Evolutionary conservation across 2,113 vertebrate genomes (phyloP).

Genomic region (Octodon degus): DNA sequence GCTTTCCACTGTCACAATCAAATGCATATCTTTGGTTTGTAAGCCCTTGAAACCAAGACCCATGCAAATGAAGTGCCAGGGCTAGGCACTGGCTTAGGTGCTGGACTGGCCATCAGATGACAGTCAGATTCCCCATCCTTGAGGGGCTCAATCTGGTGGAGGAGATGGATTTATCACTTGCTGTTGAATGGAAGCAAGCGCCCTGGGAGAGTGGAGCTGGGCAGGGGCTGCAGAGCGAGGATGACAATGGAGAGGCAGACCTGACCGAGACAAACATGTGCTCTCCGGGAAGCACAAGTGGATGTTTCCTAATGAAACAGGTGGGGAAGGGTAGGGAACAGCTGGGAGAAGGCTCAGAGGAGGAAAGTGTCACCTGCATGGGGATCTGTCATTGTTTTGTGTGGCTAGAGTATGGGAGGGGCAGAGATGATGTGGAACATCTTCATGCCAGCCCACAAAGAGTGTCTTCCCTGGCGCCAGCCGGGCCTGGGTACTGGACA

Average conservation of each 20-base stretch:
- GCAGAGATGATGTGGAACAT: not conserved
- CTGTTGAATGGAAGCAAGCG: not conserved
- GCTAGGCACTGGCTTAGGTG: not conserved
- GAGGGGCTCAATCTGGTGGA: not conserved
- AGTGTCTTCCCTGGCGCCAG: not conserved
- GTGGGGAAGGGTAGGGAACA: too few species aligned
- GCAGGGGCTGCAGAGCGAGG: not conserved
- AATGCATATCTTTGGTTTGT: not conserved
- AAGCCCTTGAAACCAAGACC: not conserved
- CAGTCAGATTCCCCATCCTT: not conserved
- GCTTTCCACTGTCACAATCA: not conserved
- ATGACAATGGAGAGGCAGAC: not conserved
- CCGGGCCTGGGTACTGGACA: not conserved
- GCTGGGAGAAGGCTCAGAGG: not conserved
- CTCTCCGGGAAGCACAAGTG: too few species aligned
- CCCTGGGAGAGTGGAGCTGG: not conserved
- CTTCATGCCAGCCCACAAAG: not conserved
- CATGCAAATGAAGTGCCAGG: not conserved
- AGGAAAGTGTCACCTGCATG: accelerated
- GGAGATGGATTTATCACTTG: not conserved
- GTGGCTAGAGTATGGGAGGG: not conserved
- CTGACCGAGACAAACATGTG: not conserved
- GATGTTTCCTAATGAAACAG: not conserved
- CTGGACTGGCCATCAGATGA: not conserved
- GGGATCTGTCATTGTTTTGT: not conserved